A percentile compares a stretch with the other conserved stretches of the same genome.
These are phyloP conservation scores for Solen grandis DNA, from an alignment of 1,140 invertebrate genomes.

Conservation along the genomic window DNA sequence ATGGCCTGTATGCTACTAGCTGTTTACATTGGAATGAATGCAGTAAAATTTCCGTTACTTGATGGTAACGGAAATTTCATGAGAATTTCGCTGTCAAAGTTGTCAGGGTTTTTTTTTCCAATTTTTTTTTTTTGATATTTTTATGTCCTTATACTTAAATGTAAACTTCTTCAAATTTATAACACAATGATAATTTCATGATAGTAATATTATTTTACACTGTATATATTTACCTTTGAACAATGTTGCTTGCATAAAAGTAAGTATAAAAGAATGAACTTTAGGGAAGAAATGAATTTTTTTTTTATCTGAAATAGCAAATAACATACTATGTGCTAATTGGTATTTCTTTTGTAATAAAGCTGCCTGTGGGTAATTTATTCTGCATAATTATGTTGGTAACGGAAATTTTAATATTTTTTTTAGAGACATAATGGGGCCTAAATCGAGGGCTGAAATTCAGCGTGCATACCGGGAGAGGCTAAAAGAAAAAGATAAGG, in stretches of 20 bases:
- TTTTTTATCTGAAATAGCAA: not conserved
- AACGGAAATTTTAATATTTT: slow-evolving; percentile 7
- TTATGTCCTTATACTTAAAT: not conserved
- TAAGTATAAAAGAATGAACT: not conserved
- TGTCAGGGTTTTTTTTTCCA: not conserved
- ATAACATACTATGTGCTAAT: too few relatives aligned
- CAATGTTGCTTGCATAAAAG: not conserved
- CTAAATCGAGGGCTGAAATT: slow-evolving; percentile 15
- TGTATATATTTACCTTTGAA: not conserved
- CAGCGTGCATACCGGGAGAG: slow-evolving; percentile 23
- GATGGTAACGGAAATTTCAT: not conserved
- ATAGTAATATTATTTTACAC: not conserved
- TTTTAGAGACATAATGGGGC: slow-evolving; percentile 1
- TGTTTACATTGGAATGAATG: too few relatives aligned
- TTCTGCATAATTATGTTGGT: too few relatives aligned
- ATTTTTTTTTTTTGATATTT: not conserved
- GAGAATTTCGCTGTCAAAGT: not conserved
- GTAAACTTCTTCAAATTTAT: not conserved
- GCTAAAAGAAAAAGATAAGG: slow-evolving; percentile 31
- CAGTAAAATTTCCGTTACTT: not conserved
- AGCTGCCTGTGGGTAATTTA: too few relatives aligned
- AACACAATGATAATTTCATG: not conserved
- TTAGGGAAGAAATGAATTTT: not conserved
- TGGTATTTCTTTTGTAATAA: too few relatives aligned
- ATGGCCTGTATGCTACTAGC: too few relatives aligned